Base-by-base conservation (phyloP, 2,888 invertebrate species). In the Eupithecia dodoneata region DNA sequence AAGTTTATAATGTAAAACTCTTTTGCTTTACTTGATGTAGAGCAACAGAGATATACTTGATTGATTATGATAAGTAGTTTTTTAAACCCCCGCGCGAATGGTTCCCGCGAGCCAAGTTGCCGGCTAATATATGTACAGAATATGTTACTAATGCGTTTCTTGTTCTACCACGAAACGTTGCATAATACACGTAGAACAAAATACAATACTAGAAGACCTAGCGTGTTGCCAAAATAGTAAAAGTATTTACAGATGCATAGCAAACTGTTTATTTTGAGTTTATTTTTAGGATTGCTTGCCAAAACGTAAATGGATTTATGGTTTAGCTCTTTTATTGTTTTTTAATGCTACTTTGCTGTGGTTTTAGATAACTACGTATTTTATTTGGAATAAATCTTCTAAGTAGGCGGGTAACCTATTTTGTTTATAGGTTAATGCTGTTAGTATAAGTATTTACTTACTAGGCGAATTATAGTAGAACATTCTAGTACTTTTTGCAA, bases 151-250 rank as follows among this genome's bases (percentile, higher is more conserved):
- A 66, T 66, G 42, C 66, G 42, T 66, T 66, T 66, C 63, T 63
- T 30, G 63, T 30, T 66, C 13, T 42, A 66, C 42, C 41, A 66
- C 45, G 69, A 69, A 44, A 18, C 47, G 18, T 45, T 75, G 72
- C 76, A 76, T 72, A 76, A 76, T 52, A 30, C 30, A 1, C 30
- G 30, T 30, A 76, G 45, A 75, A 69, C 18, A 69, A 69, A 30
- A 30, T 30, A 30, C 30, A 30, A 69, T 69, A 44, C 42, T n/a
- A 9, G 3, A 44, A n/a, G 18, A 13, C 44, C 49, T 44, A 0
- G 65, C 70, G 52, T 71, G 76, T 76, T 73, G 76, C 73, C 73
- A 73, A 76, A 76, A 73, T 76, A 76, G 73, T 76, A 76, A 76
- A 76, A 73, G 71, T 76, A 76, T 76, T 73, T 73, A 44, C 44